Conservation (phyloP, 1,140 invertebrate genomes). For the Drosophila mojavensis region DNA sequence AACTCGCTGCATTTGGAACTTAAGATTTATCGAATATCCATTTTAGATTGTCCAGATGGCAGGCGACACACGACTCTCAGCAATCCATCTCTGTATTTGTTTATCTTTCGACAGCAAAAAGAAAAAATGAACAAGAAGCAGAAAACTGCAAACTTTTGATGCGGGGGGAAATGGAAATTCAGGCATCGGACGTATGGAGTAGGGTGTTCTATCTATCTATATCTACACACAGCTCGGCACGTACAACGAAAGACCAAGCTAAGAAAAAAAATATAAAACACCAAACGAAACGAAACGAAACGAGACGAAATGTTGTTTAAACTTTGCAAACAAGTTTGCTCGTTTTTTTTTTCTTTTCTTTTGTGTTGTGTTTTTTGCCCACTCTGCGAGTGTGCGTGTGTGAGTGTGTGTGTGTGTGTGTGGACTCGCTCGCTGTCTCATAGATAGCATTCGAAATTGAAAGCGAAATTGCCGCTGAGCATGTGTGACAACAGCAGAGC, state of each 20-base stretch:
- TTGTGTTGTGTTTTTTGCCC: constrained; percentile 49
- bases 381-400: constrained; percentile 29
- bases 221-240: constrained; percentile 36
- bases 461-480: constrained; percentile 78
- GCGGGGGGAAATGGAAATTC: constrained; percentile 32
- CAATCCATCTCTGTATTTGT: constrained; percentile 79
- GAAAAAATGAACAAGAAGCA: neutral
- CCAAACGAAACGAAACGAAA: constrained; percentile 26
- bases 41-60: constrained; percentile 77
- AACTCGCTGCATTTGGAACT: neutral
- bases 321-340: constrained; percentile 81
- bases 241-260: constrained; percentile 53
- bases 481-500: constrained; percentile 66
- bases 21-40: constrained; percentile 68
- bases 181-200: neutral
- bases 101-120: constrained; percentile 72
- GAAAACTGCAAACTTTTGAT: constrained; percentile 43
- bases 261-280: constrained; percentile 18
- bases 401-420: constrained; percentile 23
- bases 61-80: constrained; percentile 59
- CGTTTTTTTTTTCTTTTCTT: constrained; percentile 65
- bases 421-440: constrained; percentile 53
- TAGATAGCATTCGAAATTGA: constrained; percentile 81
- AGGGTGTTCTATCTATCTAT: neutral
- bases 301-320: constrained; percentile 76